A percentile compares a stretch with the other conserved stretches of the same genome.
These are phyloP conservation scores for Molorchus minor DNA, from an alignment of 2,888 invertebrate species.

Conservation along the genomic window DNA sequence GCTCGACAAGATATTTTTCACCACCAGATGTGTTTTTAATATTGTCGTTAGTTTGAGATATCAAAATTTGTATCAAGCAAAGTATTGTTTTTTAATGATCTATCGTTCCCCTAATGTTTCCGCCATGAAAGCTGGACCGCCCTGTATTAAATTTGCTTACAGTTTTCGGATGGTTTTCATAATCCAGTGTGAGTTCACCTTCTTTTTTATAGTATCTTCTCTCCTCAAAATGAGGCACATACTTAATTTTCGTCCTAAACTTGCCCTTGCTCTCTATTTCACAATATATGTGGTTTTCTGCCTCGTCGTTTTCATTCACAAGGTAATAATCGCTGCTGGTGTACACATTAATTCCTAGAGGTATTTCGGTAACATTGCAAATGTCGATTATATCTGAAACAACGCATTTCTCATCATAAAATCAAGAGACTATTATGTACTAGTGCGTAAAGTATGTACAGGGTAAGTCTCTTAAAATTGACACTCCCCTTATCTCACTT, in stretches of 20 bases:
- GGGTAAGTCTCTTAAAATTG: too few relatives aligned
- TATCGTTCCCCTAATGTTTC: too few relatives aligned
- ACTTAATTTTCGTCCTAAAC: slow-evolving; percentile 35
- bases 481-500: too few relatives aligned
- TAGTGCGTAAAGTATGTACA: too few relatives aligned
- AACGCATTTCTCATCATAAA: too few relatives aligned
- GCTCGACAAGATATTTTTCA: too few relatives aligned
- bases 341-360: slow-evolving; percentile 32
- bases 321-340: slow-evolving; percentile 39
- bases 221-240: slow-evolving; percentile 41
- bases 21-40: too few relatives aligned
- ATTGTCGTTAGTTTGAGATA: too few relatives aligned
- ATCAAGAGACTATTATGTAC: too few relatives aligned
- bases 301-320: slow-evolving; percentile 19
- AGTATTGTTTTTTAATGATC: too few relatives aligned
- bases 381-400: slow-evolving; percentile 66
- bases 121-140: too few relatives aligned
- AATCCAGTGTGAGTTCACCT: slow-evolving; percentile 56
- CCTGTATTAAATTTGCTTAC: slow-evolving; percentile 55
- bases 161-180: slow-evolving; percentile 59
- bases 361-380: slow-evolving; percentile 66
- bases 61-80: too few relatives aligned
- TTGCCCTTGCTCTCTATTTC: background rate
- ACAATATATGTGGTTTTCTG: background rate
- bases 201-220: slow-evolving; percentile 47